Evolutionary conservation across 2,888 invertebrate species (phyloP).

Genomic region (Polia nebulosa): DNA sequence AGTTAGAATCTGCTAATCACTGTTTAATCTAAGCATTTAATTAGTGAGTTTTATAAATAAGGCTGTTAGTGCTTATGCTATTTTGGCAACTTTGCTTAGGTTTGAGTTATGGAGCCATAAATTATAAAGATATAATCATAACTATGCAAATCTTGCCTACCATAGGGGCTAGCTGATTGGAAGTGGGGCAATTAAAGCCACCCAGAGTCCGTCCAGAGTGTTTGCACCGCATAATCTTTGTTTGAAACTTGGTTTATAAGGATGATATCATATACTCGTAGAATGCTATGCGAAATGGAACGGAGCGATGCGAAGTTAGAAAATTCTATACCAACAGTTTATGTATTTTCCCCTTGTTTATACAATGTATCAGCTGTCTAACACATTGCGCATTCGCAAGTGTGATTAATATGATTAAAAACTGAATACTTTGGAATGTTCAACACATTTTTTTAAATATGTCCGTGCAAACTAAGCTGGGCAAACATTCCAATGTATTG

Average conservation of each 20-base stretch:
- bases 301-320: neutral
- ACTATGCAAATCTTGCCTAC: slow-evolving; percentile 32
- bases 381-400: too few relatives aligned
- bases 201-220: slow-evolving; percentile 35
- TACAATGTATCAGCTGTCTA: too few relatives aligned
- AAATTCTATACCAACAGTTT: neutral
- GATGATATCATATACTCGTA: neutral
- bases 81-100: neutral
- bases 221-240: slow-evolving; percentile 55
- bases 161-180: slow-evolving; percentile 18
- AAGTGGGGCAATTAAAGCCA: slow-evolving; percentile 54
- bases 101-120: slow-evolving; percentile 1
- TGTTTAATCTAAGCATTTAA: too few relatives aligned
- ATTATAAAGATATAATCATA: slow-evolving; percentile 20
- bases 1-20: too few relatives aligned
- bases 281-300: neutral
- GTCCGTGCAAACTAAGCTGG: neutral
- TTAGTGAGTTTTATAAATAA: too few relatives aligned
- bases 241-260: slow-evolving; percentile 52
- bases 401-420: too few relatives aligned
- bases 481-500: neutral
- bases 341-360: too few relatives aligned
- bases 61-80: too few relatives aligned
- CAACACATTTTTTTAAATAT: neutral
- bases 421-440: neutral